These are phyloP conservation scores for Periophthalmus modestus DNA, from an alignment of 2,113 vertebrate genomes.

Conservation along the genomic window DNA sequence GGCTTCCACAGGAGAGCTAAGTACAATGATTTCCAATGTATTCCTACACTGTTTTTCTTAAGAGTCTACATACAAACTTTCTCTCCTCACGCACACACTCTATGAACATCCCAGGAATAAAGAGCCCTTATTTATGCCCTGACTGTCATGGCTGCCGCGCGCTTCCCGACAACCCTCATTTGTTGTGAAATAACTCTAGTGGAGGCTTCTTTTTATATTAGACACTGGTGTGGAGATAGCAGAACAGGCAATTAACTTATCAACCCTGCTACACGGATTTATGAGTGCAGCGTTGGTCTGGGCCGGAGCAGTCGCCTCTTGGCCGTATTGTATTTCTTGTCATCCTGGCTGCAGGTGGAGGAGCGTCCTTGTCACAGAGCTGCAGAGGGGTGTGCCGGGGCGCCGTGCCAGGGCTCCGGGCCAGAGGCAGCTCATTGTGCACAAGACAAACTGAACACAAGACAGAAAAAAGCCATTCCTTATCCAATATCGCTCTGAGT, in stretches of 20 bases:
- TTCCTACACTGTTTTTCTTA: background rate
- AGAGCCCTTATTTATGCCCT: slow-evolving; percentile 42
- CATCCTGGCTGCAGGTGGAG: slow-evolving; percentile 62
- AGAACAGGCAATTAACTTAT: slow-evolving; percentile 74
- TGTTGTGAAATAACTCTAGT: slow-evolving; percentile 66
- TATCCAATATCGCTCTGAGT: slow-evolving; percentile 38
- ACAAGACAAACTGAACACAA: slow-evolving; percentile 50
- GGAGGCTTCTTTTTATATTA: slow-evolving; percentile 54
- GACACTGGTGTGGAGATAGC: slow-evolving; percentile 59
- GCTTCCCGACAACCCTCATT: slow-evolving; percentile 48
- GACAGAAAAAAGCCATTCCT: slow-evolving; percentile 32
- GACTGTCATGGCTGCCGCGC: slow-evolving; percentile 22
- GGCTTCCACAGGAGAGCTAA: background rate
- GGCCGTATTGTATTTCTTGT: slow-evolving; percentile 68
- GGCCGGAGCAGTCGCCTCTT: slow-evolving; percentile 46
- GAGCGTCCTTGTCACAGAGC: slow-evolving; percentile 69
- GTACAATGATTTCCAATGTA: background rate
- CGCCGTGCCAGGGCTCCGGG: slow-evolving; percentile 54
- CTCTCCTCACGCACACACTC: background rate
- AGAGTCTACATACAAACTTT: background rate
- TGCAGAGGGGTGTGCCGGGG: slow-evolving; percentile 58
- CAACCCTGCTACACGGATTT: slow-evolving; percentile 68
- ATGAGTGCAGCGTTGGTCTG: slow-evolving; percentile 55
- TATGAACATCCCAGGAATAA: slow-evolving; percentile 21
- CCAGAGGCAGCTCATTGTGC: slow-evolving; percentile 61